These are phyloP conservation scores for Trichogramma dendrolimi DNA, from an alignment of 2,888 invertebrate species.

Conservation along the genomic window DNA sequence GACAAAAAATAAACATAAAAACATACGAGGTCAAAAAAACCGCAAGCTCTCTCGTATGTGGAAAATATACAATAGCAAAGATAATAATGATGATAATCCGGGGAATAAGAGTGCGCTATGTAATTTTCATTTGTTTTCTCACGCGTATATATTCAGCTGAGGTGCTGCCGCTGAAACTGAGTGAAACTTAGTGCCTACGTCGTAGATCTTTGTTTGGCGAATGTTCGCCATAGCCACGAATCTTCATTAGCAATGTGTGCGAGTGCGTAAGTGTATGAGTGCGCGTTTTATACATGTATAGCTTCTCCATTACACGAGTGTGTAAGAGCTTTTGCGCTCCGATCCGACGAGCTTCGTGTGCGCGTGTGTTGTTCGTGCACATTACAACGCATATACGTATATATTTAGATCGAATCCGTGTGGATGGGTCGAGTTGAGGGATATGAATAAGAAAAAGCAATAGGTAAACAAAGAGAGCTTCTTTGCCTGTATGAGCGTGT, in stretches of 20 bases:
- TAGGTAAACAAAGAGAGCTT: too few relatives aligned
- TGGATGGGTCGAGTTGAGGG: too few relatives aligned
- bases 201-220: constrained; percentile 36
- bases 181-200: constrained; percentile 34
- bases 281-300: not conserved
- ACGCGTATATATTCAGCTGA: not conserved
- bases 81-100: not conserved
- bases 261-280: not conserved
- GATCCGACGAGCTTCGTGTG: not conserved
- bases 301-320: too few relatives aligned
- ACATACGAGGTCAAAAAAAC: not conserved
- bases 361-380: not conserved
- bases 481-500: too few relatives aligned
- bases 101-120: constrained; percentile 2
- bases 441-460: too few relatives aligned
- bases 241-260: constrained; percentile 36
- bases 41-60: too few relatives aligned
- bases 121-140: constrained; percentile 25
- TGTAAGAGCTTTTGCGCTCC: too few relatives aligned
- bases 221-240: constrained; percentile 31
- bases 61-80: not conserved
- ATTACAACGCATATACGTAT: not conserved
- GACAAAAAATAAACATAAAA: not conserved
- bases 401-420: not conserved
- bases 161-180: constrained; percentile 10